phyloP scores from a whole-genome alignment of 2,113 vertebrate species.

The Psephotus haematonotus region DNA sequence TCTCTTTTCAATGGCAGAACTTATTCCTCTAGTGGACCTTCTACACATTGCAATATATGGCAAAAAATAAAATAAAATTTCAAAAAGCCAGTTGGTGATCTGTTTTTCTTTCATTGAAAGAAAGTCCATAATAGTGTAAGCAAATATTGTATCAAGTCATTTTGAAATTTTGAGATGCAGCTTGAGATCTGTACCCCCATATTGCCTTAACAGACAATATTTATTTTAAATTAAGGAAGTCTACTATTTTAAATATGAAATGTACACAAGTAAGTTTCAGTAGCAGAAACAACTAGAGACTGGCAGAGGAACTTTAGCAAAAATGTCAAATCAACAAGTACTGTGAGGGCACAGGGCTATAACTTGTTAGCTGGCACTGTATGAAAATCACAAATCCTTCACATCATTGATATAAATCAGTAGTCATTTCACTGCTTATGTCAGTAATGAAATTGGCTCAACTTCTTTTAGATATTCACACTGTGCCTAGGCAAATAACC shows the following conservation, averaged over 20 bases:
- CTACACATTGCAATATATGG: background rate
- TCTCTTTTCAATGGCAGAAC: background rate
- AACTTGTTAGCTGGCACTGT: background rate
- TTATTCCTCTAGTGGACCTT: background rate
- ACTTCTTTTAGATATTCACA: background rate
- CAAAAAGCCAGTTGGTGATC: background rate
- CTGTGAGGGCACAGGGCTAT: background rate
- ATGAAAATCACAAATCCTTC: background rate
- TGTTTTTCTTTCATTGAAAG: background rate
- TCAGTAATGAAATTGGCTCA: background rate
- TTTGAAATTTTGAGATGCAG: background rate
- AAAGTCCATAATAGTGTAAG: accelerated
- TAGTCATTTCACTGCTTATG: background rate
- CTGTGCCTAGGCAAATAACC: background rate
- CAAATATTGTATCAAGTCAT: background rate
- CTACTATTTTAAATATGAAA: background rate
- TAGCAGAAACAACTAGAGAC: background rate
- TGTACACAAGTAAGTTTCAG: background rate
- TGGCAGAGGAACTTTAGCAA: background rate
- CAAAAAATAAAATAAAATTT: background rate
- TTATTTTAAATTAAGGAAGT: background rate
- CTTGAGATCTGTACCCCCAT: background rate
- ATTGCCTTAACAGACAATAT: background rate
- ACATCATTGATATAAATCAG: background rate
- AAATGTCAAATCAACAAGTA: background rate